Base-by-base conservation (phyloP, 2,797 vertebrate genomes). In the Telmatherina bonti region DNA sequence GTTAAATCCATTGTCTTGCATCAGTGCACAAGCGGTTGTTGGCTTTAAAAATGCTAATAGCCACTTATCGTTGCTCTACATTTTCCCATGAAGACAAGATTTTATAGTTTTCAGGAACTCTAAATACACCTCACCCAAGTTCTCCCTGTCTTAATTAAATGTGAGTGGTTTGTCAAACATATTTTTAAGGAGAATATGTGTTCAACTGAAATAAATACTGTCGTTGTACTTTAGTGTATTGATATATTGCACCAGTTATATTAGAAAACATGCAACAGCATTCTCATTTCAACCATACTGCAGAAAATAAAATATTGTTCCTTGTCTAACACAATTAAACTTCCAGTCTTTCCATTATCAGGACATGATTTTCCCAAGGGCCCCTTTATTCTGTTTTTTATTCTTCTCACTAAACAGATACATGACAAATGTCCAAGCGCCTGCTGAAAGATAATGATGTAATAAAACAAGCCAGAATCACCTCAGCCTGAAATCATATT, bases 391-490 rank as follows among this genome's bases (percentile, higher is more conserved):
- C 18, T 72, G 65, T 70, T 72, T 59, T 62, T 33, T 67, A 27
- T n/a, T n/a, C 27, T 63, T 6, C 62, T 64, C 24, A 55, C 33
- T 51, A 26, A 53, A 63, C 22, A 2, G 61, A 54, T 67, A 61
- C 56, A 58, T 78, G 59, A 76, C 52, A 71, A 75, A 82, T 78
- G 61, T 67, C 43, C 61, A 56, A 72, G 66, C 26, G 70, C 75
- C 72, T 70, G 35, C n/a, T 3, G 18, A 51, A 60, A 86, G 72
- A 82, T 79, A 85, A 85, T 76, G 53, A 84, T 86, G 61, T 76
- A 72, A 85, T 82, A 81, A 82, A 86, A 81, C 63, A 61, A 74
- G 59, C 41, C 10, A 63, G 72, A 79, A 78, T 82, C 74, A 72
- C 61, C 31, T 26, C 33, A 54, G 22, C 53, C 52, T 70, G 53